Conservation (phyloP, 2,888 invertebrate genomes). For the Synergus laeviventris region DNA sequence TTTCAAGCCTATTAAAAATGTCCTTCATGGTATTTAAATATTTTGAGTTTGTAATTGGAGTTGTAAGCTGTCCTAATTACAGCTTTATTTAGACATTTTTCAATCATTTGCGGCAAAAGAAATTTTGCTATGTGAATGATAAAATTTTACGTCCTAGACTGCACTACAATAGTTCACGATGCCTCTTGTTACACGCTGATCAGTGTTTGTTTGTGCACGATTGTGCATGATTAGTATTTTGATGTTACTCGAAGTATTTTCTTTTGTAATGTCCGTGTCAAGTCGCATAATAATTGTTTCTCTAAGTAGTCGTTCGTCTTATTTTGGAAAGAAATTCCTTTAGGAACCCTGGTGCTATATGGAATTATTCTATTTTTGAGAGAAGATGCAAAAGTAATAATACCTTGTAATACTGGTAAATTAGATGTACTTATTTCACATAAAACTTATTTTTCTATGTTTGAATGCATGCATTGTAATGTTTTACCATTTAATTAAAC, state of each 20-base stretch:
- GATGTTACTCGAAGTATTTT: conserved; percentile 23
- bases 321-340: conserved; percentile 67
- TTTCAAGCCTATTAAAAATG: background rate
- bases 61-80: background rate
- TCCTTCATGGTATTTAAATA: background rate
- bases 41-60: background rate
- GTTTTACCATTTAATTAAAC: conserved; percentile 41
- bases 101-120: background rate
- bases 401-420: conserved; percentile 34
- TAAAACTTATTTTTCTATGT: conserved; percentile 20
- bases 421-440: conserved; percentile 40
- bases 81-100: background rate
- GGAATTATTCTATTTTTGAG: conserved; percentile 73
- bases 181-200: conserved; percentile 25
- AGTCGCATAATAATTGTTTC: conserved; percentile 59
- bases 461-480: conserved; percentile 26
- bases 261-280: conserved; percentile 37
- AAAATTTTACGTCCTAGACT: conserved; percentile 14
- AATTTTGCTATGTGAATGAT: conserved; percentile 14
- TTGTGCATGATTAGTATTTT: conserved; percentile 51
- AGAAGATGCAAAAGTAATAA: conserved; percentile 37
- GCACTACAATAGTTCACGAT: conserved; percentile 35
- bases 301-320: conserved; percentile 66
- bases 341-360: conserved; percentile 74
- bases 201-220: conserved; percentile 48